Percentiles rank a stretch among this genome's conserved stretches.
Evolutionary conservation across 2,888 invertebrate genomes (phyloP).

Genomic region (Ramazzottius varieornatus): DNA sequence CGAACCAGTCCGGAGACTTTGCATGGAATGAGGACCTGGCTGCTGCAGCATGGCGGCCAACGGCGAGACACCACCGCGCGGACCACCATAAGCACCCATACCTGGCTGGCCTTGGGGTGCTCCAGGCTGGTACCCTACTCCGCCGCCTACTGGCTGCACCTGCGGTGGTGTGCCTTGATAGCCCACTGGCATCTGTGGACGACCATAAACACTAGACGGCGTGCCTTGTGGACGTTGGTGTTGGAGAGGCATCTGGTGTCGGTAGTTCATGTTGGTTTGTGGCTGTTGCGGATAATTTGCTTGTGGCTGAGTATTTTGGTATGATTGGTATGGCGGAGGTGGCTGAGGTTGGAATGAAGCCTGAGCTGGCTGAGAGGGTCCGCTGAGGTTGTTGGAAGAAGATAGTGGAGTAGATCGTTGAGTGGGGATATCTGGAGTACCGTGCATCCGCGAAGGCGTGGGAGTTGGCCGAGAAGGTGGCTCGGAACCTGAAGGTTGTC

Average conservation of each 20-base stretch:
- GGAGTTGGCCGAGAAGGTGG: not conserved
- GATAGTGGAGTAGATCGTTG: no score
- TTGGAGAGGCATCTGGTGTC: not conserved
- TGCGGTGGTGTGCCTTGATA: not conserved
- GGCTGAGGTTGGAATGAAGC: not conserved
- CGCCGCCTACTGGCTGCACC: not conserved
- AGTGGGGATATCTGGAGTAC: not conserved
- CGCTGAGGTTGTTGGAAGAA: no score
- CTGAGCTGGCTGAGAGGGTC: not conserved
- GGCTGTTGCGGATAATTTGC: no score
- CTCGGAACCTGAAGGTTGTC: not conserved
- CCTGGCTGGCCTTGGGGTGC: not conserved
- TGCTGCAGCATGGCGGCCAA: not conserved
- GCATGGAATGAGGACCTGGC: not conserved
- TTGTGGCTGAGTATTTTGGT: not conserved
- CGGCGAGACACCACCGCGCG: not conserved
- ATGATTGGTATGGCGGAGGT: no score
- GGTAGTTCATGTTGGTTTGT: no score
- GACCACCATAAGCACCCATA: not conserved
- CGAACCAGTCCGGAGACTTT: not conserved
- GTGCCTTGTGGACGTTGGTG: not conserved
- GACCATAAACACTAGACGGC: no score
- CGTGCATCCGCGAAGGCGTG: not conserved
- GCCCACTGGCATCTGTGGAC: not conserved
- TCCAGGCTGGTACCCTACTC: not conserved